These are phyloP conservation scores for Phylloscopus collybita DNA, from an alignment of 2,797 vertebrate species.

Conservation along the genomic window DNA sequence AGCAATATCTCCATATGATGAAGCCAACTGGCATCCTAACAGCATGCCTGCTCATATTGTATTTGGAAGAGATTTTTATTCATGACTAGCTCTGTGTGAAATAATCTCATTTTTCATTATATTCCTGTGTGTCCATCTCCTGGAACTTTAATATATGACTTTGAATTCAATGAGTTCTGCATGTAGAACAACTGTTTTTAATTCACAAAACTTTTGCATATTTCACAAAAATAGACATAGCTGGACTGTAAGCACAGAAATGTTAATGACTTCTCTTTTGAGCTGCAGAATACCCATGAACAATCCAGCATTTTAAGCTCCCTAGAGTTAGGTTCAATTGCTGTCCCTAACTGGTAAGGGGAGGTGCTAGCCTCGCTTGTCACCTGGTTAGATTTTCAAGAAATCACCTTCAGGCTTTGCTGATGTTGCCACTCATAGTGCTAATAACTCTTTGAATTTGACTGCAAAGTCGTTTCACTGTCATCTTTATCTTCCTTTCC, in stretches of 20 bases:
- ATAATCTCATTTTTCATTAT: conserved; percentile 34
- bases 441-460: background rate
- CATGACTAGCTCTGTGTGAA: conserved; percentile 36
- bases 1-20: conserved; percentile 50
- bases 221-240: background rate
- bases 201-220: background rate
- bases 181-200: background rate
- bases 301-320: background rate
- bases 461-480: background rate
- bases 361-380: background rate
- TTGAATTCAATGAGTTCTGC: conserved; percentile 2
- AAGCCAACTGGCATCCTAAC: conserved; percentile 60
- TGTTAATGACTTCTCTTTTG: background rate
- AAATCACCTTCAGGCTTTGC: background rate
- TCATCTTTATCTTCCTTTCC: background rate
- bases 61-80: conserved; percentile 47
- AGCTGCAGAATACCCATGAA: background rate
- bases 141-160: background rate
- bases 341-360: background rate
- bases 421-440: background rate
- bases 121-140: background rate
- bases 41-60: conserved; percentile 42
- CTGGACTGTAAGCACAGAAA: background rate
- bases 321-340: background rate
- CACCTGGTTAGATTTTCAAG: background rate